These are phyloP conservation scores for Eolophus roseicapilla DNA, from an alignment of 2,113 vertebrate genomes.

Conservation along the genomic window DNA sequence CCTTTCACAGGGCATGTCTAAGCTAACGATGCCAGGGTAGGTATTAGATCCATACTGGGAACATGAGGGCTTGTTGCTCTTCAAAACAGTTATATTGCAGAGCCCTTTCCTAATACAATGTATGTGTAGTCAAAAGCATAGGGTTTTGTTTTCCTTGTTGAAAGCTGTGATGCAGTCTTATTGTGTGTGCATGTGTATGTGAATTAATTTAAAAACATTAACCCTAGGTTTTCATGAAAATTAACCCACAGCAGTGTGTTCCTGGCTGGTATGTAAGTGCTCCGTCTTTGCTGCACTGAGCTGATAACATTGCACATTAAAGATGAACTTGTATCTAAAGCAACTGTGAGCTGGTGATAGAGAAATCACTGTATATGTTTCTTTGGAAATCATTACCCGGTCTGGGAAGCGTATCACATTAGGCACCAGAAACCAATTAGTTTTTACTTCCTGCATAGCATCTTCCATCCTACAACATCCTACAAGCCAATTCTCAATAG, in stretches of 20 bases:
- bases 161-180: neutral
- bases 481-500: neutral
- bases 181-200: fast-evolving
- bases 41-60: neutral
- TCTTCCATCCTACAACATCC: neutral
- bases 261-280: neutral
- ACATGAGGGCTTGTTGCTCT: neutral
- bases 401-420: neutral
- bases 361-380: neutral
- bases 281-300: neutral
- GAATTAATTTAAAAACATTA: neutral
- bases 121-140: neutral
- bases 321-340: neutral
- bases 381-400: neutral
- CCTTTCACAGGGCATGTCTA: neutral
- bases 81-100: neutral
- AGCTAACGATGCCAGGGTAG: neutral
- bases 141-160: neutral
- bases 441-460: neutral
- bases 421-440: neutral
- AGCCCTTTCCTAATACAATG: neutral
- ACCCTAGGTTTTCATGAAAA: neutral
- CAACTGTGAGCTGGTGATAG: neutral
- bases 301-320: neutral
- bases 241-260: neutral